Percentiles rank a stretch among this genome's conserved stretches.
These are phyloP conservation scores for Lobophora halterata DNA, from an alignment of 2,888 invertebrate genomes.

Conservation along the genomic window DNA sequence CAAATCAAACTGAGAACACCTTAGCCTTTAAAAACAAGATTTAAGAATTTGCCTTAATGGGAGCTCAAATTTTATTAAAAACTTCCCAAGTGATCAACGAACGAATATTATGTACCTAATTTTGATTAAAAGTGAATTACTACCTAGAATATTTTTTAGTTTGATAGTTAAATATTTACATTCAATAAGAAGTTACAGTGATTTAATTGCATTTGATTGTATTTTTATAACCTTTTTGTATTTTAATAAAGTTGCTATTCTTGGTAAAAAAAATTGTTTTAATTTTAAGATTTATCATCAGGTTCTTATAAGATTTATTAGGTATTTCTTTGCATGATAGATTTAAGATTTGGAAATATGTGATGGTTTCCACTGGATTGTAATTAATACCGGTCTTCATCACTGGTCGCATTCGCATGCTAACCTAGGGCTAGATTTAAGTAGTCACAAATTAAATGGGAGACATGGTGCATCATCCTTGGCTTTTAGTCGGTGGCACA, in stretches of 20 bases:
- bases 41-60: background rate
- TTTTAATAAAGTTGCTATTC: constrained; percentile 81
- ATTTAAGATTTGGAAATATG: constrained; percentile 11
- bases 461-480: constrained; percentile 79
- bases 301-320: constrained; percentile 1
- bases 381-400: constrained; percentile 38
- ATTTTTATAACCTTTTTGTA: constrained; percentile 80
- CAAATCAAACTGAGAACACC: constrained; percentile 2
- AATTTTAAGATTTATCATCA: constrained; percentile 35
- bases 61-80: background rate
- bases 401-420: constrained; percentile 61
- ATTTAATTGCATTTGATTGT: constrained; percentile 79
- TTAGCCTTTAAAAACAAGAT: background rate
- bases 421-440: constrained; percentile 42
- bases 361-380: constrained; percentile 23
- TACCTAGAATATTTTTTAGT: constrained; percentile 62
- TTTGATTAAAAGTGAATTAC: constrained; percentile 47
- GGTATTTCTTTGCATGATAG: constrained; percentile 34
- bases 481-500: constrained; percentile 67
- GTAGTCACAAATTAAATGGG: constrained; percentile 73
- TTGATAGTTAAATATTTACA: constrained; percentile 34
- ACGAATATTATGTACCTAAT: constrained; percentile 46
- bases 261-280: constrained; percentile 65
- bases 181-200: constrained; percentile 71
- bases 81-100: constrained; percentile 36